Percentiles rank a stretch among this genome's conserved stretches.
These are phyloP conservation scores for Heliconius aoede DNA, from an alignment of 2,888 invertebrate species.

Conservation along the genomic window DNA sequence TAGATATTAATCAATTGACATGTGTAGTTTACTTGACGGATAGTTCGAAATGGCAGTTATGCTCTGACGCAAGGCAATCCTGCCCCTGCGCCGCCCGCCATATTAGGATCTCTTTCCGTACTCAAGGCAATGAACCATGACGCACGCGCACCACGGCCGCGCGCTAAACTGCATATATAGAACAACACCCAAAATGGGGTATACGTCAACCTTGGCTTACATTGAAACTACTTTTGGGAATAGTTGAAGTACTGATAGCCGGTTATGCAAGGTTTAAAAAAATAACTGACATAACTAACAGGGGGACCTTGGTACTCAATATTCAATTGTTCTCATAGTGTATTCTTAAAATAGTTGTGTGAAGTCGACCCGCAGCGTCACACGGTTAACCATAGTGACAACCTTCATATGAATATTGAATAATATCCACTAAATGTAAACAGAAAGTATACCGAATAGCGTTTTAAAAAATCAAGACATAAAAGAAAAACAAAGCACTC, in stretches of 20 bases:
- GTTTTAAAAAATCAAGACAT: neutral
- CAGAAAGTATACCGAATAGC: neutral
- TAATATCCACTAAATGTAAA: neutral
- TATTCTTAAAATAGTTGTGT: neutral
- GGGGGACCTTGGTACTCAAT: conserved; percentile 26
- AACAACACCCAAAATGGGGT: conserved; percentile 47
- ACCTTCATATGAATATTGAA: neutral
- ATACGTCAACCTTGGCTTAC: conserved; percentile 26
- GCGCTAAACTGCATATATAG: conserved; percentile 50
- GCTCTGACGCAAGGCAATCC: conserved; percentile 79
- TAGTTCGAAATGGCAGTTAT: conserved; percentile 67
- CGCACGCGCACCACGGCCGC: conserved; percentile 62
- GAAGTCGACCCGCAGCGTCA: neutral
- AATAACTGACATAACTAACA: neutral
- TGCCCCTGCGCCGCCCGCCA: conserved; percentile 68
- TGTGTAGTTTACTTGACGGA: conserved; percentile 66
- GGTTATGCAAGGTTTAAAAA: neutral
- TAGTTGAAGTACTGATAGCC: neutral
- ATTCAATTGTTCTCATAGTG: conserved; percentile 1
- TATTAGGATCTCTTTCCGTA: conserved; percentile 80
- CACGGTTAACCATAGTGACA: neutral
- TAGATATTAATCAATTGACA: conserved; percentile 53
- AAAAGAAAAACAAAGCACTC: conserved; percentile 35
- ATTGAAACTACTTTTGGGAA: conserved; percentile 23
- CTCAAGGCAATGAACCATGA: conserved; percentile 82